Base-by-base conservation (phyloP, 2,888 invertebrate genomes). In the Lithophane ornitopus region DNA sequence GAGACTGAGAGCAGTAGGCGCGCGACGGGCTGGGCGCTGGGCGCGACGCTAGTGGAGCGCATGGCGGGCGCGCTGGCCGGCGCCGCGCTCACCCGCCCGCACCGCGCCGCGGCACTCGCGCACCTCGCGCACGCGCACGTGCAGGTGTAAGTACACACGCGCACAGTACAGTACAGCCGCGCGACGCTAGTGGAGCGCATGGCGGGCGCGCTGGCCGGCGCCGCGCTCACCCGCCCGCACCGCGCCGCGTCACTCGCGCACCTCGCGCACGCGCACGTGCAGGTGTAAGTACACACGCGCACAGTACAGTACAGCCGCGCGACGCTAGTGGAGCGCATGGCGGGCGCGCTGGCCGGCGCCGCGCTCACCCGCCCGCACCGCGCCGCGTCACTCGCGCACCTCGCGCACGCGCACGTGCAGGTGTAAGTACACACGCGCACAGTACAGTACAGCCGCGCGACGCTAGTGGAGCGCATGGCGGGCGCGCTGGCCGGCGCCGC, bases 11-110 rank as follows among this genome's bases (percentile, higher is more conserved):
- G 87, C 78, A 76, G 80, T 72, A 79, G 87, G 46, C 88, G 86
- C 61, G 73, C 82, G 82, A 78, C 89, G 78, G 82, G 85, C 86
- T 86, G 87, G 78, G 84, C 87, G 77, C 76, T 89, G 80, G 86
- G 91, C 74, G 93, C 92, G 73, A 91, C 93, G 87, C 90, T 95
- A 81, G 90, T 95, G 89, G 95, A 95, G 91, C 94, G 95, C 76
- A 90, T 92, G 86, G 92, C 93, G 81, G 92, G 89, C 74, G 93
- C 95, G 86, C 91, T 95, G 84, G 93, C 89, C 16, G 94, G 93
- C 84, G 95, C 95, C 26, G 95, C 95, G 49, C 93, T 94, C 83
- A 93, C 95, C 34, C 92, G 95, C 28, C 95, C 95, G 90, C 95
- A 95, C 90, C 94, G 94, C 87, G 87, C 92, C 74, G 89, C 88